A percentile compares a stretch with the other conserved stretches of the same genome.
Evolutionary conservation across 1,140 invertebrate species (phyloP).

Genomic region (Heliconius nattereri): DNA sequence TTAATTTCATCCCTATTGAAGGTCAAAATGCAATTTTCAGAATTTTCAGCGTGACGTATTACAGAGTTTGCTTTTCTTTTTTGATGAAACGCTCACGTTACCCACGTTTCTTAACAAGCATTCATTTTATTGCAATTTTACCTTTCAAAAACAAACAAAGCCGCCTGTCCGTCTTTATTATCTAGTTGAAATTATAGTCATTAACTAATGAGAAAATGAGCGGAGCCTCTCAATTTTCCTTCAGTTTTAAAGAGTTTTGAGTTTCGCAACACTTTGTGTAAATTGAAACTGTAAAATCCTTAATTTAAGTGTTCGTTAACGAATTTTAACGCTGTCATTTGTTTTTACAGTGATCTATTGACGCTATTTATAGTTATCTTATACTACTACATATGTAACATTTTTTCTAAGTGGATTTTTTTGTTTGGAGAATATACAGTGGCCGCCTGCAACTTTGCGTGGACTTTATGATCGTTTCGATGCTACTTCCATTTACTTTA

Average conservation of each 20-base stretch:
- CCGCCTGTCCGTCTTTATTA: constrained; percentile 72
- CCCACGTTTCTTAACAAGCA: constrained; percentile 73
- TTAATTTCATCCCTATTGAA: no score
- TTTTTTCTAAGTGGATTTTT: no score
- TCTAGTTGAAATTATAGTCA: constrained; percentile 77
- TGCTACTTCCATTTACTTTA: no score
- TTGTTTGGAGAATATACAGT: no score
- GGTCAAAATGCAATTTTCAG: no score
- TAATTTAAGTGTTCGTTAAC: constrained; percentile 5
- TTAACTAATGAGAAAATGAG: constrained; percentile 70
- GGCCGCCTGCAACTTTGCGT: no score
- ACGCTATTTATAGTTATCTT: no score
- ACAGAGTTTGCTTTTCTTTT: constrained; percentile 55
- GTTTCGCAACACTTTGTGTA: constrained; percentile 36
- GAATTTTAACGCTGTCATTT: neutral
- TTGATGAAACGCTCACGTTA: constrained; percentile 22
- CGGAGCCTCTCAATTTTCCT: constrained; percentile 60
- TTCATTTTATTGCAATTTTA: constrained; percentile 68
- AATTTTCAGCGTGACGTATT: constrained; percentile 23
- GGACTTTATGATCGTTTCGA: no score
- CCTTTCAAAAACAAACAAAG: constrained; percentile 72
- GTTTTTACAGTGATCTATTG: neutral
- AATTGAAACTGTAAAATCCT: constrained; percentile 30
- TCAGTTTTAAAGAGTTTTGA: constrained; percentile 40
- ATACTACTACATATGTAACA: no score